Percentiles rank a stretch among this genome's conserved stretches.
Conservation (phyloP, 2,797 vertebrate species). For the Sebastiscus albofasciatus region DNA sequence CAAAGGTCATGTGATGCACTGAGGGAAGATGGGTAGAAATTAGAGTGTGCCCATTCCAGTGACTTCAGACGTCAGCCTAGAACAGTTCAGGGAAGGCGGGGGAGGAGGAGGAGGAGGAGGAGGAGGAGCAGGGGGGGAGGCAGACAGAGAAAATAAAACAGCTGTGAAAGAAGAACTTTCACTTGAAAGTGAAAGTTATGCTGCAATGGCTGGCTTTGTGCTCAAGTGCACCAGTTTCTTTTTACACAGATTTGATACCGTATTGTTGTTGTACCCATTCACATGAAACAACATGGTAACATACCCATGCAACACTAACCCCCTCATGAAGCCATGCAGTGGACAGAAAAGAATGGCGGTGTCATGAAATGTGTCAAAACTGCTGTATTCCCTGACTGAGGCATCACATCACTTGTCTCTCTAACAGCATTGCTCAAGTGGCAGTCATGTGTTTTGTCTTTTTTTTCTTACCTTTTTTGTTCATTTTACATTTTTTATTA, state of each 20-base stretch:
- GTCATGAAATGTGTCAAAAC: slow-evolving; percentile 23
- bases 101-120: neutral
- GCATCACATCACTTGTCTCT: slow-evolving; percentile 70
- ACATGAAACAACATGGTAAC: slow-evolving; percentile 27
- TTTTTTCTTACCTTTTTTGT: slow-evolving; percentile 24
- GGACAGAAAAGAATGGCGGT: slow-evolving; percentile 19
- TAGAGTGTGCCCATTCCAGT: slow-evolving; percentile 97
- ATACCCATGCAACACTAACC: slow-evolving; percentile 20
- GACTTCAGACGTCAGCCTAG: slow-evolving; percentile 98
- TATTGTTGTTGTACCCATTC: slow-evolving; percentile 13
- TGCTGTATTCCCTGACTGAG: slow-evolving; percentile 33
- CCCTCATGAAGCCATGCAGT: slow-evolving; percentile 47
- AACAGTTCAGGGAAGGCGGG: slow-evolving; percentile 79
- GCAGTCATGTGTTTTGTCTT: slow-evolving; percentile 22
- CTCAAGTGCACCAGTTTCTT: slow-evolving; percentile 7
- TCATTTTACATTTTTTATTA: slow-evolving; percentile 56
- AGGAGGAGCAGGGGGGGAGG: neutral
- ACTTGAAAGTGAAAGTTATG: slow-evolving; percentile 56
- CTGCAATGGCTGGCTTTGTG: slow-evolving; percentile 32
- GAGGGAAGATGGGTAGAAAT: slow-evolving; percentile 85
- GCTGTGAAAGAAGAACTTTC: slow-evolving; percentile 75
- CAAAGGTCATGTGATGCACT: slow-evolving; percentile 87
- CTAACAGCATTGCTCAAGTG: slow-evolving; percentile 67
- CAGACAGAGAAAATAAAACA: slow-evolving; percentile 78
- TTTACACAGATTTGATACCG: slow-evolving; percentile 21